Evolutionary conservation across 2,113 vertebrate genomes (phyloP).

Genomic region (Sisor rabdophorus): DNA sequence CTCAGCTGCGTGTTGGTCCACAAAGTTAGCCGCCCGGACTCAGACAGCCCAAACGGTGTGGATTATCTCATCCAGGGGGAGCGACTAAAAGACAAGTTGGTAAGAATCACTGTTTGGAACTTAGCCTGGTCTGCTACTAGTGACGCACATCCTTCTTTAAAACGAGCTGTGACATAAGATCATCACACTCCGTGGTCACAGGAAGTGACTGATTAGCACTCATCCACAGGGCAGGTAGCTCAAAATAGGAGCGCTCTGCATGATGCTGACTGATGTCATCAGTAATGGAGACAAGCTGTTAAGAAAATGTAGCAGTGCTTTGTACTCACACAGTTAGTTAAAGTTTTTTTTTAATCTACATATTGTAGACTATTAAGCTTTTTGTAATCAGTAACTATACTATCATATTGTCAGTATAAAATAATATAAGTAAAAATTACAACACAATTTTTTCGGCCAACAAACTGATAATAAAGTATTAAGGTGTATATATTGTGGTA

Average conservation of each 20-base stretch:
- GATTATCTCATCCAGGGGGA: slow-evolving; percentile 97
- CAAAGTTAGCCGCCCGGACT: slow-evolving; percentile 86
- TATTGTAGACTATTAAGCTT: neutral
- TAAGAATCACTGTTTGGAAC: slow-evolving; percentile 60
- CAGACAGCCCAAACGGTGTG: slow-evolving; percentile 78
- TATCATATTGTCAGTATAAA: neutral
- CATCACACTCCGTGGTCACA: slow-evolving; percentile 48
- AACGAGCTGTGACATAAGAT: slow-evolving; percentile 48
- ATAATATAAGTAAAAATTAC: neutral
- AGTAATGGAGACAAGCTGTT: slow-evolving; percentile 62
- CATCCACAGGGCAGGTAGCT: slow-evolving; percentile 63
- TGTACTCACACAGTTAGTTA: neutral
- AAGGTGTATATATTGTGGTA: neutral
- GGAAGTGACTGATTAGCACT: slow-evolving; percentile 63
- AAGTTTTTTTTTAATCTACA: neutral
- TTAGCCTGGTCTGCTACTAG: neutral
- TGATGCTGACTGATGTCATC: slow-evolving; percentile 61
- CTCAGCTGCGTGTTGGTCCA: slow-evolving; percentile 96
- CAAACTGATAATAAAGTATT: neutral
- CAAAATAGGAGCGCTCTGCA: slow-evolving; percentile 64
- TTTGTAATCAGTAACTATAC: neutral
- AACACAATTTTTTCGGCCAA: neutral
- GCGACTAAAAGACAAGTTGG: slow-evolving; percentile 97
- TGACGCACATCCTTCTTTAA: slow-evolving; percentile 39
- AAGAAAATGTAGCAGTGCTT: slow-evolving; percentile 43